These are phyloP conservation scores for Cossypha niveicapilla DNA, from an alignment of 2,797 vertebrate species.

Conservation along the genomic window DNA sequence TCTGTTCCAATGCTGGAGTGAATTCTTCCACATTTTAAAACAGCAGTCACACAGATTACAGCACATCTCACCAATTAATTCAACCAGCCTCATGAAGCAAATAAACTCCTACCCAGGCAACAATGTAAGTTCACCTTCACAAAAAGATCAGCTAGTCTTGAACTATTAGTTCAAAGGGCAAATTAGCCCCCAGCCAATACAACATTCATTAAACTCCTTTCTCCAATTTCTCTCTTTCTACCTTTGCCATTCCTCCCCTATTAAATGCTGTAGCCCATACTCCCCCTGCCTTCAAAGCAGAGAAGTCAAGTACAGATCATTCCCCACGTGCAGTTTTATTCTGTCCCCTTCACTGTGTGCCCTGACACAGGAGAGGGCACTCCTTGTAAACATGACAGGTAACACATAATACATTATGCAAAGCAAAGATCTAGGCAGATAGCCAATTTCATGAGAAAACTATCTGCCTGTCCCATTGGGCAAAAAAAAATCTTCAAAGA, in stretches of 20 bases:
- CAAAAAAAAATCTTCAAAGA: background rate
- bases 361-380: background rate
- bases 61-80: background rate
- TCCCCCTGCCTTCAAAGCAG: background rate
- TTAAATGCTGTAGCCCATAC: rapidly evolving
- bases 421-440: background rate
- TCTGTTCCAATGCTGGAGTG: background rate
- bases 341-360: background rate
- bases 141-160: background rate
- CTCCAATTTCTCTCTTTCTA: background rate
- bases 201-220: background rate
- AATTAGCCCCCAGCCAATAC: background rate
- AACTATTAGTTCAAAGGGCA: background rate
- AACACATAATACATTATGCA: background rate
- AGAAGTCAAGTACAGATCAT: background rate
- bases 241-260: background rate
- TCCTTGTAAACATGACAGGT: background rate
- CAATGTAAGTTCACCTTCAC: background rate
- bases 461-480: background rate
- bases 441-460: background rate
- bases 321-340: rapidly evolving
- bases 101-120: background rate
- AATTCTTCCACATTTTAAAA: background rate
- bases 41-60: background rate
- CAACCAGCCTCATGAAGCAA: background rate